Evolutionary conservation across 2,797 vertebrate genomes (phyloP).

Genomic region (Acipenser ruthenus): DNA sequence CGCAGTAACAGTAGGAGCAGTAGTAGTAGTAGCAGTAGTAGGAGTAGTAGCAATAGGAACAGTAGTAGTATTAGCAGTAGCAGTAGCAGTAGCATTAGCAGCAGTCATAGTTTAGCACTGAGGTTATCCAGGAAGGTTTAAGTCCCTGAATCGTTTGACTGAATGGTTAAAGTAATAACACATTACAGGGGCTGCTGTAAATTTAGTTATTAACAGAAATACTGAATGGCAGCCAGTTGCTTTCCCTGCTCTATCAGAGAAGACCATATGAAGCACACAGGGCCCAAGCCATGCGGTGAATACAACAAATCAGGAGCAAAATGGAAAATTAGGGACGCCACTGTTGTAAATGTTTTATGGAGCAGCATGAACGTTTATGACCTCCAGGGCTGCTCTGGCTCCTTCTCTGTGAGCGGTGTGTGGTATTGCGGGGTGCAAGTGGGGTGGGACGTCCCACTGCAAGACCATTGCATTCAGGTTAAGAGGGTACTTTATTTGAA

Average conservation of each 20-base stretch:
- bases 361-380: not conserved
- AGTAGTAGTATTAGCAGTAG: not conserved
- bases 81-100: not conserved
- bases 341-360: conserved; percentile 2
- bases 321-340: not conserved
- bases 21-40: not conserved
- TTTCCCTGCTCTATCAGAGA: not conserved
- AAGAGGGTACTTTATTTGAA: too few relatives aligned
- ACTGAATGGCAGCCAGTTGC: not conserved
- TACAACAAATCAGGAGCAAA: not conserved
- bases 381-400: not conserved
- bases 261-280: not conserved
- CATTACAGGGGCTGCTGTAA: not conserved
- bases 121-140: too few relatives aligned
- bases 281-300: not conserved
- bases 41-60: not conserved
- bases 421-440: not conserved
- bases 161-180: not conserved
- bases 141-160: not conserved
- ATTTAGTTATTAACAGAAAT: conserved; percentile 2
- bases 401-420: not conserved
- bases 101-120: not conserved
- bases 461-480: too few relatives aligned
- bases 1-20: not conserved
- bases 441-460: not conserved